Evolutionary conservation across 2,888 invertebrate species (phyloP).

Genomic region (Subacronicta megacephala): DNA sequence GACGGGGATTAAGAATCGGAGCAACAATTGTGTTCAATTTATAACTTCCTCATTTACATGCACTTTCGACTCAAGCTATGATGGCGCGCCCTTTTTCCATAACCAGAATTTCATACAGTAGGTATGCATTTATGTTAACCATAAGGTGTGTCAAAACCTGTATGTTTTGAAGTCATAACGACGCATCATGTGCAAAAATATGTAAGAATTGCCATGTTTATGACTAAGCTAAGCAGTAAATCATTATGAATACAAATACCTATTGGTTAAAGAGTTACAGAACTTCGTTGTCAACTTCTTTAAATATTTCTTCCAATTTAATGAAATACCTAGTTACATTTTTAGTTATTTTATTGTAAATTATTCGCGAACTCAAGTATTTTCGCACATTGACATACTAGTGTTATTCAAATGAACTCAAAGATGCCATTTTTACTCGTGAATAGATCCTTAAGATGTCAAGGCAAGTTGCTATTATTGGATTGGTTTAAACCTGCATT

Average conservation of each 20-base stretch:
- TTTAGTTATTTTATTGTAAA: background rate
- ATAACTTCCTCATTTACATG: background rate
- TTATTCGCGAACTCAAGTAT: constrained; percentile 20
- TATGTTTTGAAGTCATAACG: constrained; percentile 2
- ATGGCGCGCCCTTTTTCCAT: constrained; percentile 13
- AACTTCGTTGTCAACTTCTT: no score
- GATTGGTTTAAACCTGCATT: no score
- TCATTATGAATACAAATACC: no score
- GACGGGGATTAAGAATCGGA: no score
- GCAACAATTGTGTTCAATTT: background rate
- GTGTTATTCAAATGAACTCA: constrained; percentile 22
- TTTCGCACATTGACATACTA: constrained; percentile 16
- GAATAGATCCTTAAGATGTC: constrained; percentile 26
- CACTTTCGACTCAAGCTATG: constrained; percentile 1
- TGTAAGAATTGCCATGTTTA: background rate
- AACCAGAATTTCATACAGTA: constrained; percentile 4
- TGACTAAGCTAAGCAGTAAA: background rate
- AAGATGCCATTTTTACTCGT: constrained; percentile 13
- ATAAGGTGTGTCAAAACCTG: constrained; percentile 10
- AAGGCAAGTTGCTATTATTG: constrained; percentile 37
- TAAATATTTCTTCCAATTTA: no score
- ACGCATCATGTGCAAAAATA: background rate
- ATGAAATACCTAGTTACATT: no score
- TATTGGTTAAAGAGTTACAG: no score
- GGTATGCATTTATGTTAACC: background rate